Conservation (phyloP, 2,797 vertebrate species). For the Crenuchus spilurus region DNA sequence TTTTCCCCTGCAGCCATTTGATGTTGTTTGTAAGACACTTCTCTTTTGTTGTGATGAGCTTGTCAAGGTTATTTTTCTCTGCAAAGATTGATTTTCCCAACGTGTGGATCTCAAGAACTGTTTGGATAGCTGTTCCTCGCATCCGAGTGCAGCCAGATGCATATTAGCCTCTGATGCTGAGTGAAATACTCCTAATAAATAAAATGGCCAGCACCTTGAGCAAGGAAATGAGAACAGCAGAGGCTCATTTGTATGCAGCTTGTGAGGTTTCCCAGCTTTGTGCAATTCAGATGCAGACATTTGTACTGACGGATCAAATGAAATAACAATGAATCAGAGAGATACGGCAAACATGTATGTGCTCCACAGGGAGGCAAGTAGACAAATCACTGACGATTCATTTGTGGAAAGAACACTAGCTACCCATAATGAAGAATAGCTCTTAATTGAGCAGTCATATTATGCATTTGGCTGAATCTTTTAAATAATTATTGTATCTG, state of each 20-base stretch:
- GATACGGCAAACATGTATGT: constrained; percentile 28
- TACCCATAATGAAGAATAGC: constrained; percentile 1
- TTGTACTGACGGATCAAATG: constrained; percentile 36
- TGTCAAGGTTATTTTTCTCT: constrained; percentile 36
- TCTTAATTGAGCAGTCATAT: constrained; percentile 68
- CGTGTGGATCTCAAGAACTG: constrained; percentile 34
- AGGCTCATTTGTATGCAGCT: constrained; percentile 31
- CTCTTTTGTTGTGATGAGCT: constrained; percentile 25
- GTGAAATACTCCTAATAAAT: constrained; percentile 28
- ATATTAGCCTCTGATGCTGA: constrained; percentile 1
- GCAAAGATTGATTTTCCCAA: constrained; percentile 19
- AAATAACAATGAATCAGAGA: constrained; percentile 15
- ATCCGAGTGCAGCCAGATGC: constrained; percentile 4
- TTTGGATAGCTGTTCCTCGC: constrained; percentile 27
- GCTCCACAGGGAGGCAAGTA: not conserved
- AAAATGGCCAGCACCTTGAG: constrained; percentile 26
- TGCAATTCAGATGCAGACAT: constrained; percentile 29
- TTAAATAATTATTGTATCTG: constrained; percentile 70
- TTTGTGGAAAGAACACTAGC: constrained; percentile 12
- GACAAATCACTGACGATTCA: constrained; percentile 22
- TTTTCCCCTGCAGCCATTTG: not conserved
- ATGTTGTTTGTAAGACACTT: constrained; percentile 8
- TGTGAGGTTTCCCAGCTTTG: constrained; percentile 16
- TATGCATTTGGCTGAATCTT: constrained; percentile 71
- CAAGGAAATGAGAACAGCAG: constrained; percentile 19